A percentile compares a stretch with the other conserved stretches of the same genome.
phyloP scores from a whole-genome alignment of 2,797 vertebrate species.

The Bradypodion pumilum region DNA sequence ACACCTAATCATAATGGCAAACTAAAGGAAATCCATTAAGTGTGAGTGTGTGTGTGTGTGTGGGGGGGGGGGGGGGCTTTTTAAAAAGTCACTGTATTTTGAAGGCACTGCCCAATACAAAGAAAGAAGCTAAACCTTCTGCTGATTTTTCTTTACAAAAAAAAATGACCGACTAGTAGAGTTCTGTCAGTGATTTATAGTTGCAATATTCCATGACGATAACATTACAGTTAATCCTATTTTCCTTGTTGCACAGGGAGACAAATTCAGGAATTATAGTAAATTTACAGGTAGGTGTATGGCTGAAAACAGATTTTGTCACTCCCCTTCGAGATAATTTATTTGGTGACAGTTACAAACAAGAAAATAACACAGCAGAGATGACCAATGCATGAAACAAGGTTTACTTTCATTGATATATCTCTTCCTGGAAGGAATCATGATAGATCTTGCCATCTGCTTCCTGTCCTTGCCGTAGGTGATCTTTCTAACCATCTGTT shows the following conservation, averaged over 20 bases:
- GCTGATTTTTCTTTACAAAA: slow-evolving; percentile 11
- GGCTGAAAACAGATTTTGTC: slow-evolving; percentile 29
- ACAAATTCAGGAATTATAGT: slow-evolving; percentile 33
- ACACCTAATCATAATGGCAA: neutral
- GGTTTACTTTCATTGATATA: neutral
- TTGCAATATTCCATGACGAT: slow-evolving; percentile 13
- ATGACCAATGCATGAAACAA: neutral
- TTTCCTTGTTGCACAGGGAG: slow-evolving; percentile 8
- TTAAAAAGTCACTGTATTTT: too few species aligned
- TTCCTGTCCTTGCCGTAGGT: neutral
- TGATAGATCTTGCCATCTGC: neutral
- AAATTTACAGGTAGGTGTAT: slow-evolving; percentile 11
- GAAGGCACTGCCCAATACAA: neutral
- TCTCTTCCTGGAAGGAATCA: neutral
- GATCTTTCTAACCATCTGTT: neutral
- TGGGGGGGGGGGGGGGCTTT: too few species aligned
- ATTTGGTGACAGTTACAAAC: slow-evolving; percentile 30
- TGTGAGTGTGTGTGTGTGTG: too few species aligned
- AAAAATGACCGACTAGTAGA: neutral
- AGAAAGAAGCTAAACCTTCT: neutral
- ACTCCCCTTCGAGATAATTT: slow-evolving; percentile 27
- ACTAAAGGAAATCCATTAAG: neutral
- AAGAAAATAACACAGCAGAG: neutral
- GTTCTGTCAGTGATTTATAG: slow-evolving; percentile 21
- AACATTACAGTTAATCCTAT: slow-evolving; percentile 28